A percentile compares a stretch with the other conserved stretches of the same genome.
Evolutionary conservation across 2,113 vertebrate species (phyloP).

Genomic region (Casuarius casuarius): DNA sequence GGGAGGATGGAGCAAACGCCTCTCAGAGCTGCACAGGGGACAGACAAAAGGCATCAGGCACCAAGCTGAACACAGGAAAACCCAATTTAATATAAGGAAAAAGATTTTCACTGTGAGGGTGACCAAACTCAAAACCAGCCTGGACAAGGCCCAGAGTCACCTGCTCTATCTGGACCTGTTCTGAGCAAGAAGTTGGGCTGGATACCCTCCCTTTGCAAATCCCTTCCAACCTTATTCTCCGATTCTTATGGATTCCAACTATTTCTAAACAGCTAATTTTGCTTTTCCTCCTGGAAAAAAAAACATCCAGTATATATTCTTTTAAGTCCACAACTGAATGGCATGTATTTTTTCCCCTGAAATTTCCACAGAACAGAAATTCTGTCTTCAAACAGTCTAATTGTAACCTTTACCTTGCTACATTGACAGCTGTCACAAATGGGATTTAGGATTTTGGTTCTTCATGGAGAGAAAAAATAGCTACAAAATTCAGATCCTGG

Average conservation of each 20-base stretch:
- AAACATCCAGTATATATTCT: neutral
- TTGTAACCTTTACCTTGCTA: neutral
- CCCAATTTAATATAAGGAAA: neutral
- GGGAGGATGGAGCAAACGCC: no score
- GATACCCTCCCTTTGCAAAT: neutral
- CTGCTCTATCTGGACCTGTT: neutral
- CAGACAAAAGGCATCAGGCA: neutral
- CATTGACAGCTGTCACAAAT: neutral
- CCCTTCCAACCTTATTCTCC: neutral
- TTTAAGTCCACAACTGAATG: rapidly evolving
- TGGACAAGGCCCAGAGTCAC: neutral
- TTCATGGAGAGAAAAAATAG: neutral
- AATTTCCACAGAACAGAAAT: neutral
- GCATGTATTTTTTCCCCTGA: neutral
- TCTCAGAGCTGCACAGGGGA: neutral
- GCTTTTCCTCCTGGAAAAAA: neutral
- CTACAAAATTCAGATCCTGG: neutral
- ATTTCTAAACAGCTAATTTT: neutral
- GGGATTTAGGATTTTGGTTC: neutral
- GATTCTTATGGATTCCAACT: neutral
- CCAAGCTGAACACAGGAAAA: neutral
- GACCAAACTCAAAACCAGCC: neutral
- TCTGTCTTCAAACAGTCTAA: neutral
- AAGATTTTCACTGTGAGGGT: neutral
- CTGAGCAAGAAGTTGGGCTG: no score